Evolutionary conservation across 2,888 invertebrate species (phyloP), one percentile per base, ranked within the genome.

Genomic region (Aproaerema taeniolella): DNA sequence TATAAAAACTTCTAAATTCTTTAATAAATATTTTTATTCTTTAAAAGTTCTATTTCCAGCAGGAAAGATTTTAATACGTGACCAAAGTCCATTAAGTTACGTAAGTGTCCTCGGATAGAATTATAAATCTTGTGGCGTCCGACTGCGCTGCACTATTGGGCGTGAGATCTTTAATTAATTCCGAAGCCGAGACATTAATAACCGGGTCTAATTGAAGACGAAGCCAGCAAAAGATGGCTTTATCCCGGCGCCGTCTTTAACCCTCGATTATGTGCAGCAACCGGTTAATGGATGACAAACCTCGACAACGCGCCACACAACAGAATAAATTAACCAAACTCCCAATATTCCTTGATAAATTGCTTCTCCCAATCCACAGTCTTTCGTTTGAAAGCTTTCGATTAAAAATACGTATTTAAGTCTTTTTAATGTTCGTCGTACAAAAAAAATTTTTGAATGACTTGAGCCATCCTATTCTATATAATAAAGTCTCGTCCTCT

Each of bases 271-370:
- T 53, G 40, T 51, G 46, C 47, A 50, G 43, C 44, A 16, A 12
- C 36, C 13, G 35, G 17, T 60, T 70, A 73, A 72, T 69, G 70
- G 66, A 67, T 65, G 66, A 68, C 72, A 69, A 72, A 72, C 67
- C 69, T 70, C 70, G 64, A 64, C 69, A 64, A 64, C 61, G 63
- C 55, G 56, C 50, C 62, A 66, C 63, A 66, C 66, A 68, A 60
- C 63, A 51, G 67, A 66, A 72, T 69, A 69, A 70, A 72, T 72
- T 74, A 69, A 62, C 55, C 53, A 59, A 62, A 61, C 61, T 62
- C 61, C 60, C 61, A 55, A 57, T 68, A 73, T 69, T 67, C 55
- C 60, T 62, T 68, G 61, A 73, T 71, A 64, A 72, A 74, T 72
- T 66, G 61, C 60, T 57, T 55, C 52, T 48, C 51, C 58, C 50